Evolutionary conservation across 2,113 vertebrate species (phyloP), one percentile per base, ranked within the genome.

Genomic region (Pandion haliaetus): DNA sequence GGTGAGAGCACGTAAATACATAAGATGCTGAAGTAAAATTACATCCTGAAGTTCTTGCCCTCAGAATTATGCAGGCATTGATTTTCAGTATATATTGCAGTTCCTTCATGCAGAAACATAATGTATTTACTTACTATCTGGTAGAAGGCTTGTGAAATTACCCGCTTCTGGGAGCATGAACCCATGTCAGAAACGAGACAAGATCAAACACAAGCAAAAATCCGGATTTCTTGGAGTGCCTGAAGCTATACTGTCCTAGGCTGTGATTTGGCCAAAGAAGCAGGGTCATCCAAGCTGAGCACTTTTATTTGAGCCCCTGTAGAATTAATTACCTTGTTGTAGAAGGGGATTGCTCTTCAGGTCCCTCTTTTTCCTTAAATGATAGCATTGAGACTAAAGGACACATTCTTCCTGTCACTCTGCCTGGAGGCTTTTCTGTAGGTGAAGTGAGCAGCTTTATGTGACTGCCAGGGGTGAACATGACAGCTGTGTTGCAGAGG

Each of bases 1-100:
- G 52, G 47, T 59, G 72, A 90, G 63, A 83, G 36, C 72, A 59
- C 79, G 76, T 91, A 92, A 93, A 92, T 86, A 86, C 6, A 4
- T 63, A 63, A 93, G 50, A 67, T 69, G 82, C 15, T 94, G 86
- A 92, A 82, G 47, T 85, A 80, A 96, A 97, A 95, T 82, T 93
- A 57, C 42, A 49, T 71, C 50, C 72, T 81, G 44, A 83, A 47
- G 71, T 92, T 86, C 63, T 88, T 92, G 80, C 63, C 47, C 63
- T 92, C 17, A 63, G 72, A 97, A 93, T 86, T 90, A 93, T 81
- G 71, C 72, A 78, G 57, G 52, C 67, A 86, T 90, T 93, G 88
- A 92, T 95, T 92, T 93, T 95, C 69, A 66, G 76, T 84, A 67
- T 95, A 79, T 93, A 86, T 57, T 92, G 72, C 77, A 89, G 72